Conservation (phyloP, 1,140 invertebrate species). For the Doryteuthis pealeii region DNA sequence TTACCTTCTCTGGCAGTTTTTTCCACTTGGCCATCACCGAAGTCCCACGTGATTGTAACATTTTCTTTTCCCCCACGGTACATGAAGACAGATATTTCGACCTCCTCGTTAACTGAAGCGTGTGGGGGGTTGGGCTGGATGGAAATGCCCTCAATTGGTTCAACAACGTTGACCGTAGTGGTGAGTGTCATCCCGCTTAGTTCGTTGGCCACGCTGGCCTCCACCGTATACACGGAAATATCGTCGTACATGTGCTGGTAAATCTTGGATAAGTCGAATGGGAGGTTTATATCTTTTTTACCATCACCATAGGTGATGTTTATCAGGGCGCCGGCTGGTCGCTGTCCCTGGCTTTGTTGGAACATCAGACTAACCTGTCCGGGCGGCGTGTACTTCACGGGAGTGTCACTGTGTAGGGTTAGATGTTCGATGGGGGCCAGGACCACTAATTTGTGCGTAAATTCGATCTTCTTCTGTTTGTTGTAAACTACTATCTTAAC, state of each 20-base stretch:
- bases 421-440: conserved; percentile 36
- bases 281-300: neutral
- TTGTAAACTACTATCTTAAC: conserved; percentile 43
- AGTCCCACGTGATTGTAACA: conserved; percentile 32
- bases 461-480: conserved; percentile 30
- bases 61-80: conserved; percentile 30
- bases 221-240: conserved; percentile 27
- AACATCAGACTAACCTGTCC: conserved; percentile 32
- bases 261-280: conserved; percentile 21
- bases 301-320: conserved; percentile 37
- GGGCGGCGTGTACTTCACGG: conserved; percentile 36
- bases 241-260: conserved; percentile 31
- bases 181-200: conserved; percentile 26
- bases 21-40: conserved; percentile 25
- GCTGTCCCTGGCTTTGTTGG: conserved; percentile 14
- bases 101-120: conserved; percentile 27
- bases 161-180: conserved; percentile 28
- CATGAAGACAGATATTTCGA: conserved; percentile 29
- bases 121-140: conserved; percentile 27
- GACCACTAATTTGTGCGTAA: conserved; percentile 28
- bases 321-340: conserved; percentile 29
- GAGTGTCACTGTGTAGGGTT: conserved; percentile 21
- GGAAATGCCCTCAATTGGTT: conserved; percentile 29
- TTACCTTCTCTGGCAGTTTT: conserved; percentile 22
- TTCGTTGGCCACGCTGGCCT: conserved; percentile 34